Conservation (phyloP, 2,888 invertebrate species). For the Acanthosoma haemorrhoidale region DNA sequence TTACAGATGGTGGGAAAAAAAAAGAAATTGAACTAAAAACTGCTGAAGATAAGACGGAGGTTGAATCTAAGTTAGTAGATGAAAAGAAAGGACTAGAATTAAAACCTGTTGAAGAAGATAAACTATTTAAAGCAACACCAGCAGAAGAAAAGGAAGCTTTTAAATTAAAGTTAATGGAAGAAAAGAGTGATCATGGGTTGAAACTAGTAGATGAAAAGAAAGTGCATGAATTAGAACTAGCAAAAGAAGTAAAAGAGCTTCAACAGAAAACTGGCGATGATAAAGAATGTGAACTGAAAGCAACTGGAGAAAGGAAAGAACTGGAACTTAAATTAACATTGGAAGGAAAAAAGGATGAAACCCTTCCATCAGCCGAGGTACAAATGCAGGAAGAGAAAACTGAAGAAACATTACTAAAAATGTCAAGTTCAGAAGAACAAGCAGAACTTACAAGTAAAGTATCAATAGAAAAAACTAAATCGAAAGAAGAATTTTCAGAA, state of each 20-base stretch:
- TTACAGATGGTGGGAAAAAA: not conserved
- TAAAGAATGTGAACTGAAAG: not conserved
- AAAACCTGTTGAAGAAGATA: not conserved
- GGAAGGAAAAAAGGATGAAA: not conserved
- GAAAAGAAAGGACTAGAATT: not conserved
- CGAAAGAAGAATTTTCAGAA: not conserved
- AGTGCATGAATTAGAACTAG: not conserved
- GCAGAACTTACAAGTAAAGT: not conserved
- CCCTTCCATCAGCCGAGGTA: not conserved
- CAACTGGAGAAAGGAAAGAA: not conserved
- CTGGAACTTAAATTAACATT: not conserved
- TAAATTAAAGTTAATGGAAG: not conserved
- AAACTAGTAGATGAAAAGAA: not conserved
- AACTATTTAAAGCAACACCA: not conserved
- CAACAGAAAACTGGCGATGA: not conserved
- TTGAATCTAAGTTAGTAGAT: not conserved
- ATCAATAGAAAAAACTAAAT: not conserved
- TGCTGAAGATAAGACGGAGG: conserved; percentile 26
- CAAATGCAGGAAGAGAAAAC: not conserved
- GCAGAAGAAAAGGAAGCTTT: not conserved
- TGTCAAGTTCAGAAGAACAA: not conserved
- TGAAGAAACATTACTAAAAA: not conserved
- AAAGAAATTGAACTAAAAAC: not conserved
- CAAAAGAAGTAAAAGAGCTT: not conserved
- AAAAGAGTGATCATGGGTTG: not conserved